Evolutionary conservation across 2,113 vertebrate species (phyloP).

Genomic region (Mellivora capensis): DNA sequence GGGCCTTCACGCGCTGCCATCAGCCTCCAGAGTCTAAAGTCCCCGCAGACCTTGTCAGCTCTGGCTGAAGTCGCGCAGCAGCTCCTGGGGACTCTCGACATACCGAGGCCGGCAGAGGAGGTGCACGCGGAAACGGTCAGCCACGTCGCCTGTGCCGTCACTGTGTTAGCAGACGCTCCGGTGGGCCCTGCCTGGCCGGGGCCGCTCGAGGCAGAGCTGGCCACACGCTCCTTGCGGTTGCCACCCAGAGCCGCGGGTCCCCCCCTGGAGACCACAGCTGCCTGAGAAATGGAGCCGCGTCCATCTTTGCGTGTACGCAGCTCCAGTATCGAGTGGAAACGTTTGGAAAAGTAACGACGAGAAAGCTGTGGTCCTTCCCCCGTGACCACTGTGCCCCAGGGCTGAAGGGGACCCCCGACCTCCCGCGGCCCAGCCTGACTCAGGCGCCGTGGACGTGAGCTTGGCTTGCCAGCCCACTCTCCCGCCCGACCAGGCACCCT

Average conservation of each 20-base stretch:
- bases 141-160: neutral
- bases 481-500: accelerated
- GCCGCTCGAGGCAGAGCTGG: neutral
- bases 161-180: accelerated
- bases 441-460: accelerated
- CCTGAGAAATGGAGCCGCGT: accelerated
- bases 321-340: neutral
- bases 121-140: accelerated
- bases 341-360: accelerated
- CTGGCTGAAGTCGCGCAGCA: accelerated
- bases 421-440: accelerated
- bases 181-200: neutral
- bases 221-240: neutral
- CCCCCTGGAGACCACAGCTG: neutral
- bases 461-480: neutral
- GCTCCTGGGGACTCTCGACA: neutral
- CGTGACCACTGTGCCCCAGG: accelerated
- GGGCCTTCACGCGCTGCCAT: accelerated
- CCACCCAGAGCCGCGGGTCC: accelerated
- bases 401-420: neutral
- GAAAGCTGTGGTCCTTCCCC: neutral
- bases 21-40: neutral
- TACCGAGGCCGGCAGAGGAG: accelerated
- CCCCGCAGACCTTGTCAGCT: neutral
- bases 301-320: accelerated